Evolutionary conservation across 37 sponge, comb jelly and placozoan species (phyloP).

Genomic region (Chondrilla cf. caribensis): DNA sequence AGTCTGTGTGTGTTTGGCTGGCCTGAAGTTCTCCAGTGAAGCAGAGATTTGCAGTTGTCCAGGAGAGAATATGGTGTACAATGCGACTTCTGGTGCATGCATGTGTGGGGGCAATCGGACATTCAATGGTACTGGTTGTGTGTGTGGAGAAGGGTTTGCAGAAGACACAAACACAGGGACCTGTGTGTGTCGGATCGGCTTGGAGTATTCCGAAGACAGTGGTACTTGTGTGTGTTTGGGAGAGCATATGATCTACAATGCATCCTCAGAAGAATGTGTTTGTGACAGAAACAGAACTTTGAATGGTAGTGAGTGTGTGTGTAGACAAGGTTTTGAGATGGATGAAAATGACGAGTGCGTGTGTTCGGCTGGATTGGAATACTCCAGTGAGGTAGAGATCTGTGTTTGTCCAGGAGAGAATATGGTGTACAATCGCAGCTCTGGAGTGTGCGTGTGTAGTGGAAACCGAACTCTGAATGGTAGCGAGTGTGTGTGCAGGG

Average conservation of each 20-base stretch:
- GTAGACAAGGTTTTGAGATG: background rate
- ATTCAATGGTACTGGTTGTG: background rate
- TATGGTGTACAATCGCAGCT: background rate
- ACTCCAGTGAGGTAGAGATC: background rate
- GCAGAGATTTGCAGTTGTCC: background rate
- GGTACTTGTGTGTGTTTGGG: background rate
- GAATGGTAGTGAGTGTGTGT: conserved; percentile 13
- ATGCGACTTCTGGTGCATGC: background rate
- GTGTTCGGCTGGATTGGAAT: background rate
- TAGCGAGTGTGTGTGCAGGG: background rate
- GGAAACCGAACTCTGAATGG: conserved; percentile 2
- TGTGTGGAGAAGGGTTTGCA: background rate
- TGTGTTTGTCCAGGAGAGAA: background rate
- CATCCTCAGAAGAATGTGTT: background rate
- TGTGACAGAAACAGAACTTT: background rate
- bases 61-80: background rate
- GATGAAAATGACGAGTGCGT: background rate
- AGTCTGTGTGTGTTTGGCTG: conserved; percentile 9
- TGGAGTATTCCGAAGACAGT: background rate
- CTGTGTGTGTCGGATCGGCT: background rate
- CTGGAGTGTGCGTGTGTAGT: background rate
- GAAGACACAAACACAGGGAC: background rate
- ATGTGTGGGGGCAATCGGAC: conserved; percentile 2
- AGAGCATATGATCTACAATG: background rate
- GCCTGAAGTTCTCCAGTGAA: background rate